Evolutionary conservation across 1,140 invertebrate species (phyloP), one percentile per base, ranked within the genome.

Genomic region (Harpegnathos saltator): DNA sequence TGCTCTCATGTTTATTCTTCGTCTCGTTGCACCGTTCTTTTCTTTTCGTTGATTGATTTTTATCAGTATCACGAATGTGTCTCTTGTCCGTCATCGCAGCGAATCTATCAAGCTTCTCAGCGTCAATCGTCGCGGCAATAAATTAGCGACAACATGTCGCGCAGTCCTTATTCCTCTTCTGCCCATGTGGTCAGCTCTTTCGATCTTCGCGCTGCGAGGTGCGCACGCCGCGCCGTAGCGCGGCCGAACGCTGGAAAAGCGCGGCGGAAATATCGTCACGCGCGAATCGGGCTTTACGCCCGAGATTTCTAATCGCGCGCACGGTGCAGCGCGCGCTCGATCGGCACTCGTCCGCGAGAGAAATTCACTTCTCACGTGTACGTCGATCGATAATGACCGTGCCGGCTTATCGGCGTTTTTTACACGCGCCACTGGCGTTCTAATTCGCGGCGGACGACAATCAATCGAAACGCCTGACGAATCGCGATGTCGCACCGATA

Each of bases 241-340:
- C n/a, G n/a, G n/a, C 14, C 11, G 11, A 15, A 19, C 50, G n/a
- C 44, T 58, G 17, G 33, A 56, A 80, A 80, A 69, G n/a, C 52
- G 24, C 52, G 54, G 3, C 52, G 44, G 63, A 69, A 78, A 44
- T 56, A 26, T 56, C 63, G 48, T 80, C 58, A 78, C 22, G 48
- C 50, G 74, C 17, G 61, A 69, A 58, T 77, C 50, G 44, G 14
- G 26, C 50, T 75, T 62, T 75, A 75, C 29, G 22, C n/a, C n/a
- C 17, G 33, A 69, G 75, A 80, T 80, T 80, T 80, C 75, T 80
- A 80, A 80, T 71, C 75, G 38, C 33, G 11, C 29, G 22, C n/a
- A n/a, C n/a, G n/a, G n/a, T n/a, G n/a, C 22, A 33, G 33, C 52
- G 15, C 15, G 63, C 61, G 22, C 52, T 69, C 22, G n/a, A 44